Base-by-base conservation (phyloP, 2,113 vertebrate species). In the Phylloscopus trochilus region DNA sequence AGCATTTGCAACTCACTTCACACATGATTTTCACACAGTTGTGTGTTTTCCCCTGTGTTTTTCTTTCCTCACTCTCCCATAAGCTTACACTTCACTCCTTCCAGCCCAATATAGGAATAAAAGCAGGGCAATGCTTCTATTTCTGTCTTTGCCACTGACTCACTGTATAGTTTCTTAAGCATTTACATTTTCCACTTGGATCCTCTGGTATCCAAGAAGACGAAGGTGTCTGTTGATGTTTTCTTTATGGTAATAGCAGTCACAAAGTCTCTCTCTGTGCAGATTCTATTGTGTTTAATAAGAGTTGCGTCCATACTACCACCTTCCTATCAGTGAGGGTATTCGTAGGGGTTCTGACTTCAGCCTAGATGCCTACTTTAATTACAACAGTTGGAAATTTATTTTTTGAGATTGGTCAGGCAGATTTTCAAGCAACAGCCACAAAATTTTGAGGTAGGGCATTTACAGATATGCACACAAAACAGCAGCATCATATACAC, bases 111-210 rank as follows among this genome's bases (percentile, higher is more conserved):
- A 85, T 44, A 95, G 82, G 75, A 89, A 66, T 56, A 73, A 87
- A 81, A 93, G n/a, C 79, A 46, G 49, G 41, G 72, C 78, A 75
- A 31, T 58, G 88, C 30, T 90, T 90, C 95, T 96, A 93, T 96
- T 96, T 66, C 67, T 94, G 85, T 75, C 90, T 85, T 87, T 83
- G 53, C 66, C 78, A 69, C 70, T 94, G 92, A 92, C 82, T 95
- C 92, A 96, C 79, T 21, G 30, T 67, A 55, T 35, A 44, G 75
- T 70, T 90, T 66, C 88, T 81, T 66, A 79, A 89, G 78, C 10
- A 72, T 95, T 91, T 84, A 27, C 69, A 95, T 89, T 62, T 89
- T 87, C 49, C 41, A 31, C 27, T 86, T 86, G 78, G 52, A 67
- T 89, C 21, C 30, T 74, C 56, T 75, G 56, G 60, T 84, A 52